A percentile compares a stretch with the other conserved stretches of the same genome.
Conservation (phyloP, 53 echinoderm and acorn worm genomes). For the Arbacia lixula region DNA sequence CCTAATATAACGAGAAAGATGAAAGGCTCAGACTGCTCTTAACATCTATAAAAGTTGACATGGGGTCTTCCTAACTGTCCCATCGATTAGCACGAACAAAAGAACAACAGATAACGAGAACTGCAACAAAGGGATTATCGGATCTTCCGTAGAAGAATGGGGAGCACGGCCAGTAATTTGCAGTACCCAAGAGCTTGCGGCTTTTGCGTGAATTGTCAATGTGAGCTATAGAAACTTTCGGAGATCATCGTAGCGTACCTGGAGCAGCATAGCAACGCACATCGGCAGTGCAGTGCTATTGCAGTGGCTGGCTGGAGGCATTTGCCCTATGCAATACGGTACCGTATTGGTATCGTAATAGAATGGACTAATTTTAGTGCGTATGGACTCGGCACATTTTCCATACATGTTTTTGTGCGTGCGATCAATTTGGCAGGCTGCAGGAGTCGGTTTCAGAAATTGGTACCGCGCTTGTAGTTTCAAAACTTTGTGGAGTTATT, state of each 20-base stretch:
- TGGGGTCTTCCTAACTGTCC: constrained; percentile 4
- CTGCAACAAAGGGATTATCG: constrained; percentile 7
- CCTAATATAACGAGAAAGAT: not conserved
- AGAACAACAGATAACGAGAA: not conserved
- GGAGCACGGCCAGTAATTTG: not conserved
- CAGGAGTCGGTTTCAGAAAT: too few relatives aligned
- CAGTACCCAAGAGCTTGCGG: not conserved
- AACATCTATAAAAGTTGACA: not conserved
- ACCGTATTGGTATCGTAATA: too few relatives aligned
- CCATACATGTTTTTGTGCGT: constrained; percentile 1
- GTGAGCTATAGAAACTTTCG: not conserved
- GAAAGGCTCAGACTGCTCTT: not conserved
- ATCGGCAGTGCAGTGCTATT: not conserved
- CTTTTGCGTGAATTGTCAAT: not conserved
- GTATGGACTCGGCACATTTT: too few relatives aligned
- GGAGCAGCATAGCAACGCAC: constrained; percentile 51
- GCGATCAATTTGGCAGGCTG: too few relatives aligned
- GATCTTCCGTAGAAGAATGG: not conserved
- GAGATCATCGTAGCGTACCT: constrained; percentile 49
- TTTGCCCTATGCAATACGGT: too few relatives aligned
- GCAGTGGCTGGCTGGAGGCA: too few relatives aligned
- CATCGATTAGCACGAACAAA: constrained; percentile 26
- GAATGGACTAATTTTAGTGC: too few relatives aligned
- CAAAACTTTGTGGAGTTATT: too few relatives aligned
- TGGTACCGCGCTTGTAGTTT: too few relatives aligned